These are phyloP conservation scores for Garra rufa DNA, from an alignment of 2,113 vertebrate genomes.

Conservation along the genomic window DNA sequence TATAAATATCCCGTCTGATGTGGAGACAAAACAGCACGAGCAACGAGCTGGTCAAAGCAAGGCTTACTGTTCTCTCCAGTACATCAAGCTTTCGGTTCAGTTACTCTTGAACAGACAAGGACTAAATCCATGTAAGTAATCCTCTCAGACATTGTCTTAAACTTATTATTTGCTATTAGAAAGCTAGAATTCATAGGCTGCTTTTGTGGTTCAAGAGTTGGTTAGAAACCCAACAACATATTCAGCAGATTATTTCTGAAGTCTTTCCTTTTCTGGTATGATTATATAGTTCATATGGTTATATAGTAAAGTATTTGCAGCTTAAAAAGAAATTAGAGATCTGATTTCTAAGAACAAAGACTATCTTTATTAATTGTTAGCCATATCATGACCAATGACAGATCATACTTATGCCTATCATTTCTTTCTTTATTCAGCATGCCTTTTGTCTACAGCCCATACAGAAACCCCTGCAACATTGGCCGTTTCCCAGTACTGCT, in stretches of 20 bases:
- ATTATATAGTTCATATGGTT: no score
- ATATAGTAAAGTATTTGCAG: not conserved
- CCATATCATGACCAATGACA: not conserved
- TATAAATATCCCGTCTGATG: not conserved
- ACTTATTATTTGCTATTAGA: not conserved
- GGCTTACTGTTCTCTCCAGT: not conserved
- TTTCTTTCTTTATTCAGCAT: slow-evolving; percentile 60
- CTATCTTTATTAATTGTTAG: not conserved
- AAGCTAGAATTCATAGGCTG: not conserved
- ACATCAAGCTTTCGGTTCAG: not conserved
- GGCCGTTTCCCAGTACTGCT: slow-evolving; percentile 49
- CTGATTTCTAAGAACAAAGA: not conserved
- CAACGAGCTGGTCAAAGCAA: not conserved
- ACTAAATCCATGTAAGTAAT: slow-evolving; percentile 19
- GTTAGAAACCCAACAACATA: not conserved
- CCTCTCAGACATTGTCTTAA: not conserved
- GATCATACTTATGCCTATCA: not conserved
- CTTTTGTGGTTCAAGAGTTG: not conserved
- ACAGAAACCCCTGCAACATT: slow-evolving; percentile 1
- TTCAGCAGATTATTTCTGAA: not conserved
- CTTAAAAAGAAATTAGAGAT: not conserved
- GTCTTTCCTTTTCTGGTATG: not conserved
- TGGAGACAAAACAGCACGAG: not conserved
- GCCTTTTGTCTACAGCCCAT: slow-evolving; percentile 49
- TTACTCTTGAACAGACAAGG: not conserved